These are phyloP conservation scores for Tangara arthus DNA, from an alignment of 2,797 vertebrate species.

Conservation along the genomic window DNA sequence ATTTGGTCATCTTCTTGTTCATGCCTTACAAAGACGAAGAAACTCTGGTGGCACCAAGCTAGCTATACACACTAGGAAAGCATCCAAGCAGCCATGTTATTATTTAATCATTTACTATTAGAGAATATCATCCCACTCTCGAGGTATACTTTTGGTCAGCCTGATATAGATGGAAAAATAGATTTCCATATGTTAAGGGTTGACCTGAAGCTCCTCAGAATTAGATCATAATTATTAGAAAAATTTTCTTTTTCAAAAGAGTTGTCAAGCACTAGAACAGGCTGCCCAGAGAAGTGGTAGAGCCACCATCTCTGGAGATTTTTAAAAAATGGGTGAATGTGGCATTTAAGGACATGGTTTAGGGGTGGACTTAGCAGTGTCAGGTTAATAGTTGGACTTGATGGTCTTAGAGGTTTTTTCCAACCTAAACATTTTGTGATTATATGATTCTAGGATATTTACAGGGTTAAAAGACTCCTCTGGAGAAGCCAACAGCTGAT, in stretches of 20 bases:
- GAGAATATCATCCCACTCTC: background rate
- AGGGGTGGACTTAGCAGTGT: background rate
- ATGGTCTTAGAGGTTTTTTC: background rate
- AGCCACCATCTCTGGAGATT: background rate
- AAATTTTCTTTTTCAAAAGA: background rate
- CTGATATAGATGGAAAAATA: background rate
- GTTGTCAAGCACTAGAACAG: background rate
- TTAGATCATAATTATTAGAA: background rate
- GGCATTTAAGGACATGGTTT: background rate
- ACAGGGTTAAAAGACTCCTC: background rate
- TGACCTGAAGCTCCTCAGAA: background rate
- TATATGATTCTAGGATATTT: background rate
- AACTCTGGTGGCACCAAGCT: background rate
- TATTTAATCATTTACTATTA: background rate
- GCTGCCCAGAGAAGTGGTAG: background rate
- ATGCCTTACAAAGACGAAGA: background rate
- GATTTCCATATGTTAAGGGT: background rate
- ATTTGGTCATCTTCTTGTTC: background rate
- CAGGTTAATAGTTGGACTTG: background rate
- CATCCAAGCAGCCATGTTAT: background rate
- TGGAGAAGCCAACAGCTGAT: background rate
- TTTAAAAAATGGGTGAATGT: background rate
- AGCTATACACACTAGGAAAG: background rate
- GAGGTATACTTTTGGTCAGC: background rate
- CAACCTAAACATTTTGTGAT: background rate